A percentile compares a stretch with the other conserved stretches of the same genome.
These are phyloP conservation scores for Rhagophthalmus giganteus DNA, from an alignment of 2,888 invertebrate species.

Conservation along the genomic window DNA sequence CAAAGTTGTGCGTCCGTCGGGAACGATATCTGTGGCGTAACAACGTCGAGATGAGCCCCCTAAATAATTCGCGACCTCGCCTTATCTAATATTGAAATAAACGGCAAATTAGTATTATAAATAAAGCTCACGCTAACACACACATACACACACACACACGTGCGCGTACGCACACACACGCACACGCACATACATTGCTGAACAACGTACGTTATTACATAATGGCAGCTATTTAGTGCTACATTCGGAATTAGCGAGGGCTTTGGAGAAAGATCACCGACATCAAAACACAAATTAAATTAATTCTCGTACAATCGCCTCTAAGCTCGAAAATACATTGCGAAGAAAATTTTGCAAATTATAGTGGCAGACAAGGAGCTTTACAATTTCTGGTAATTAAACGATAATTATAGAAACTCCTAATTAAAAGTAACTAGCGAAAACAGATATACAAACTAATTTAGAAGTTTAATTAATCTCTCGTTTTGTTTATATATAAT, in stretches of 20 bases:
- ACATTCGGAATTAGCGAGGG: conserved; percentile 1
- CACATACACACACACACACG: no score
- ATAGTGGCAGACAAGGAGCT: conserved; percentile 33
- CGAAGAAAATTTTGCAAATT: conserved; percentile 33
- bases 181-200: no score
- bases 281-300: conserved; percentile 8
- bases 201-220: not conserved
- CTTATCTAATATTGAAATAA: conserved; percentile 1
- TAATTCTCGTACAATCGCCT: conserved; percentile 5
- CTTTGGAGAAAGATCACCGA: not conserved
- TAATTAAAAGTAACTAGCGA: conserved; percentile 42
- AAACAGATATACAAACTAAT: conserved; percentile 39
- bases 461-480: conserved; percentile 39
- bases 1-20: no score
- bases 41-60: no score
- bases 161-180: no score
- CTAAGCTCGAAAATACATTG: conserved; percentile 19
- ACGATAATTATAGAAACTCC: conserved; percentile 41
- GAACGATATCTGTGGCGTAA: no score
- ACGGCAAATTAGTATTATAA: not conserved
- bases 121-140: not conserved
- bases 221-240: not conserved
- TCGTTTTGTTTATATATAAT: conserved; percentile 35
- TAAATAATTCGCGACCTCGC: no score
- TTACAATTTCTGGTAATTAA: conserved; percentile 40